Evolutionary conservation across 2,888 invertebrate species (phyloP), one percentile per base, ranked within the genome.

Genomic region (Eristalinus sepulchralis): DNA sequence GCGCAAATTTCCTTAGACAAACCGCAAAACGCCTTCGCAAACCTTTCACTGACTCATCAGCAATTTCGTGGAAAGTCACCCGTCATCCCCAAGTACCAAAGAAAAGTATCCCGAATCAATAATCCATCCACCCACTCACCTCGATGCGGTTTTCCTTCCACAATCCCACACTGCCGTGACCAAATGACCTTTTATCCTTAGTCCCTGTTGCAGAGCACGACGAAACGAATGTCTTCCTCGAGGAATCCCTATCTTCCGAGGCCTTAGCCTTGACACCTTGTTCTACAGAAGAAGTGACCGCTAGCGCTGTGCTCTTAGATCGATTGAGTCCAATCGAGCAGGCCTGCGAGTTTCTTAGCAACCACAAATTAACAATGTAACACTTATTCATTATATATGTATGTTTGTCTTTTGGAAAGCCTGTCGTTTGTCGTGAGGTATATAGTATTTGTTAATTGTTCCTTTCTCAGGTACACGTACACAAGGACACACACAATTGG

Each of bases 171-270:
- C 76, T 75, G 24, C 39, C 27, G 36, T 84, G 55, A 5, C 81
- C 55, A 13, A 81, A 76, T 39, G 71, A 76, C 76, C 71, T 81
- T 71, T 72, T 84, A 34, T 81, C 67, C 34, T 53, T 70, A 67
- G 71, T 71, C 39, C 53, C 71, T 81, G 76, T 71, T 66, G 80
- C 60, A 57, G 79, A 10, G 39, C 60, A 47, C 36, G 24, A 13
- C 39, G n/a, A 39, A 53, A n/a, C n/a, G 31, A 10, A 36, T 3
- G 17, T 59, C 53, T 75, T 36, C 22, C 17, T 64, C 1, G 70
- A 17, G 31, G 60, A 70, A 10, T 80, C 62, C 9, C 10, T 57
- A 33, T 81, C 62, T 5, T 66, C 75, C 17, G 24, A 27, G 3
- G 39, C 0, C 17, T 24, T 33, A 11, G 39, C 73, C 33, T 34